Evolutionary conservation across 2,113 vertebrate genomes (phyloP).

Genomic region (Galemys pyrenaicus): DNA sequence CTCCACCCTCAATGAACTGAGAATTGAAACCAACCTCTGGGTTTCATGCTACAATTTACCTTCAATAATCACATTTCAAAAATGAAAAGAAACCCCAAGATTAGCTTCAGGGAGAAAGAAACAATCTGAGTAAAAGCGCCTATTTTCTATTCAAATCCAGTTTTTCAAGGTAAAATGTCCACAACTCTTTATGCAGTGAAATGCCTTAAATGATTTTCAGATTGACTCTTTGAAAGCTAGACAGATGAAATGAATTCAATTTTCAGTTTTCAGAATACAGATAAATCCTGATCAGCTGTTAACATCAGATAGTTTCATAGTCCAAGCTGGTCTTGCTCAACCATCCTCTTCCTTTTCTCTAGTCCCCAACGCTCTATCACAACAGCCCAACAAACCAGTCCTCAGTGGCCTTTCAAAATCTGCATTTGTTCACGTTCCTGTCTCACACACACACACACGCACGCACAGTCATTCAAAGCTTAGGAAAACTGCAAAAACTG

Average conservation of each 20-base stretch:
- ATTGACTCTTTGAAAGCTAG: neutral
- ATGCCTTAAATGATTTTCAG: neutral
- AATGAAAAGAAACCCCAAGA: constrained; percentile 37
- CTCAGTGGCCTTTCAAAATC: constrained; percentile 9
- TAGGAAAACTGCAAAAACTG: constrained; percentile 7
- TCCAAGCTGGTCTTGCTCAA: neutral
- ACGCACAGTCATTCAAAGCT: neutral
- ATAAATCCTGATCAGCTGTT: constrained; percentile 47
- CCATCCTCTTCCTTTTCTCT: constrained; percentile 5
- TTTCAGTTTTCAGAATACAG: neutral
- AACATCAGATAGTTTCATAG: neutral
- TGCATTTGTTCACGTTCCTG: neutral
- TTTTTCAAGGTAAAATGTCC: constrained; percentile 9
- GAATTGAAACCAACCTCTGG: neutral
- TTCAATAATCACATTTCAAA: neutral
- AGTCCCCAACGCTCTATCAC: neutral
- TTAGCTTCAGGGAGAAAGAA: neutral
- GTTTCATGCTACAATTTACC: neutral
- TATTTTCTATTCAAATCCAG: constrained; percentile 1
- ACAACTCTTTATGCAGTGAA: neutral
- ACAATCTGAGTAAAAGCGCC: neutral
- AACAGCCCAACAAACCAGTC: constrained; percentile 20
- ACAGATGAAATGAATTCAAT: neutral
- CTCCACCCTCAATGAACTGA: neutral
- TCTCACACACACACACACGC: neutral